Evolutionary conservation across 2,888 invertebrate genomes (phyloP), one percentile per base, ranked within the genome.

Genomic region (Pristionchus maxplancki): DNA sequence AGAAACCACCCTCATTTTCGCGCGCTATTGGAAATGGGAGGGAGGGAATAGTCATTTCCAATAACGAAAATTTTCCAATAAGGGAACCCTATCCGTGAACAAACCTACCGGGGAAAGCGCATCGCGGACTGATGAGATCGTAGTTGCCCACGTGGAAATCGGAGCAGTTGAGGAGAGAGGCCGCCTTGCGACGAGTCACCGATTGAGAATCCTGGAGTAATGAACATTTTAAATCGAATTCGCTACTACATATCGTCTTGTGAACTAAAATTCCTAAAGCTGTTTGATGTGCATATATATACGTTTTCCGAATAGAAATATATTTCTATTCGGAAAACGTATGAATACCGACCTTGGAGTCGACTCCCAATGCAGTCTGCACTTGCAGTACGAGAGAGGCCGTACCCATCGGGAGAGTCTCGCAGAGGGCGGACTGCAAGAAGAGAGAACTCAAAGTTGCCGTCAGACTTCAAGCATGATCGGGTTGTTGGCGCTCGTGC

Each of bases 361-460:
- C 81, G 5, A 90, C 91, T 48, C 89, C 88, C 34, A 92, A 17
- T 13, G 92, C 92, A n/a, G 90, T 91, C 89, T 91, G 89, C 37
- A 92, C 88, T 53, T 92, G 91, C 1, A 92, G 90, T 37, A 92
- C 89, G 92, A 92, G 91, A 9, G 92, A 92, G n/a, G 92, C 90
- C 15, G 92, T 92, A 88, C 93, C 93, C 44, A 95, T 95, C 15
- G 95, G 95, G 20, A 95, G 91, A 44, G 95, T 92, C 90, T 95
- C 95, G 94, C 95, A 95, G 64, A 95, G 91, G 2, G 95, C 94
- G 11, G 95, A 94, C 92, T 87, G 71, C 6, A 48, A 40, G 40
- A n/a, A 34, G 50, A 40, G n/a, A 44, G 44, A 34, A 50, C 6
- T 81, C 81, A 53, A 53, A 34, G 82, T n/a, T n/a, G n/a, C n/a